Evolutionary conservation across 2,113 vertebrate species (phyloP).

Genomic region (Myiopsitta monachus): DNA sequence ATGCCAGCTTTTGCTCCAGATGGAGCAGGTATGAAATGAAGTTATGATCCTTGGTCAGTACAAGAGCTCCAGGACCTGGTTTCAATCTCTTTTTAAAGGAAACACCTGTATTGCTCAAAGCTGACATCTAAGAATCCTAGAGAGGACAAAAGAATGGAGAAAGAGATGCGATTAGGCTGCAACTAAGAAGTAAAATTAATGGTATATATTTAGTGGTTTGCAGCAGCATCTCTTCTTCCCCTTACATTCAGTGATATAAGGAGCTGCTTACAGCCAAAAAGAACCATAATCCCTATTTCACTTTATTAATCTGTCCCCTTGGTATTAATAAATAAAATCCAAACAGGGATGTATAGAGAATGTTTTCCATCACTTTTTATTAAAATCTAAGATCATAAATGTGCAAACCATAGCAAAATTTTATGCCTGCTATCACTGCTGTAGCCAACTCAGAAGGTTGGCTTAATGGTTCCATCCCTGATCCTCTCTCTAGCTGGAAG

Average conservation of each 20-base stretch:
- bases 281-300: neutral
- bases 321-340: neutral
- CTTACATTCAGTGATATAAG: neutral
- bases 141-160: neutral
- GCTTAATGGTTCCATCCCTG: fast-evolving
- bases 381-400: neutral
- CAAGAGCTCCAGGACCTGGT: neutral
- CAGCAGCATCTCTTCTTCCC: neutral
- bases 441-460: neutral
- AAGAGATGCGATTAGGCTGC: neutral
- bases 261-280: neutral
- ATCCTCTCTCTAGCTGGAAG: neutral
- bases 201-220: neutral
- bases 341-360: neutral
- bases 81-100: neutral
- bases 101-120: neutral
- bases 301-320: neutral
- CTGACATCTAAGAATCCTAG: neutral
- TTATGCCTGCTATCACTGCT: neutral
- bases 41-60: neutral
- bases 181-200: neutral
- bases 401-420: neutral
- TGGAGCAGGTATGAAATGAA: neutral
- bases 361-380: neutral
- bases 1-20: neutral